phyloP scores from a whole-genome alignment of 2,888 invertebrate genomes.

The Sympetrum striolatum region DNA sequence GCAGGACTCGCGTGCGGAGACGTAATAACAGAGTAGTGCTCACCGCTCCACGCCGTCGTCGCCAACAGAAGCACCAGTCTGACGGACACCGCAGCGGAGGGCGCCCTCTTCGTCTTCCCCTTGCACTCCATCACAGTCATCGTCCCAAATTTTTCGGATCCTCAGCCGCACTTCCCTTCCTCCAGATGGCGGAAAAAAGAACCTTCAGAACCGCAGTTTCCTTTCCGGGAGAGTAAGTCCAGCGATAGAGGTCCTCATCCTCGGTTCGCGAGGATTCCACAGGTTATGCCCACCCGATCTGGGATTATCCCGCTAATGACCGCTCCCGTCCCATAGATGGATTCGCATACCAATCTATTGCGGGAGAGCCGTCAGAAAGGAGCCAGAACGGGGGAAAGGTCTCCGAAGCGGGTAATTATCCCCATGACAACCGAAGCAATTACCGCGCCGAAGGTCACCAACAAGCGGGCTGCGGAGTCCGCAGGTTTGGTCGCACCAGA shows the following conservation, averaged over 20 bases:
- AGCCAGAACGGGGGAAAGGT: no score
- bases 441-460: no score
- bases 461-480: no score
- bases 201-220: not conserved
- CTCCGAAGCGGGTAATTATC: no score
- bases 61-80: slow-evolving; percentile 3
- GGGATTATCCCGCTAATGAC: no score
- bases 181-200: not conserved
- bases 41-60: slow-evolving; percentile 21
- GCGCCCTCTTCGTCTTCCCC: not conserved
- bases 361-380: no score
- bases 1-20: no score
- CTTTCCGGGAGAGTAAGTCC: not conserved
- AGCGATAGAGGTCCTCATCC: not conserved
- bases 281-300: not conserved
- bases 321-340: no score
- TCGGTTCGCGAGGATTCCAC: not conserved
- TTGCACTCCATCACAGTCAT: not conserved
- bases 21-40: not conserved
- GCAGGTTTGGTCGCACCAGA: no score
- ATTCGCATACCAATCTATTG: no score
- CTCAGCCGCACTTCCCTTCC: not conserved
- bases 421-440: no score
- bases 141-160: not conserved
- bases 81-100: not conserved